These are phyloP conservation scores for Mormyrus lacerda DNA, from an alignment of 2,113 vertebrate genomes.

Conservation along the genomic window DNA sequence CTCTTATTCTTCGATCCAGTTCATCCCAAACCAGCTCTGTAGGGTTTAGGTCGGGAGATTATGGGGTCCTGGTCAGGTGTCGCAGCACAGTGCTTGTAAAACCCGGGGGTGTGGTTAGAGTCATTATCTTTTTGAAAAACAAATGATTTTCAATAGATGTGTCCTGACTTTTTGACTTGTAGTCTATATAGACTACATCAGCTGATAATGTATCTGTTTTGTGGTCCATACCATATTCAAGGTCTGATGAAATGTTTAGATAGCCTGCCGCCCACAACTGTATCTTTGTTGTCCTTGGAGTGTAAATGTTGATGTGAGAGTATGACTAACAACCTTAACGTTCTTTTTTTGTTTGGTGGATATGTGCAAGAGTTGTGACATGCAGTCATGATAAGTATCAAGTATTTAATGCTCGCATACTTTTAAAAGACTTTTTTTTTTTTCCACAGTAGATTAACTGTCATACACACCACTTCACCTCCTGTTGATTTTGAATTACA, in stretches of 20 bases:
- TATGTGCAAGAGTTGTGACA: neutral
- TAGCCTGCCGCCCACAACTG: neutral
- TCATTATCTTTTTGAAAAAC: neutral
- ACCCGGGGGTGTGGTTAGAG: neutral
- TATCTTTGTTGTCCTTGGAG: neutral
- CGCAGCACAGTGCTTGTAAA: neutral
- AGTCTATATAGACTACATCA: neutral
- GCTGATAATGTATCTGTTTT: neutral
- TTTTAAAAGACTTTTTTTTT: neutral
- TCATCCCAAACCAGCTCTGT: neutral
- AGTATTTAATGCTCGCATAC: neutral
- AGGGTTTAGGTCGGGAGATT: neutral
- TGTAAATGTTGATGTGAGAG: neutral
- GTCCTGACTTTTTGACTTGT: neutral
- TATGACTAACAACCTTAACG: neutral
- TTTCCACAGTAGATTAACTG: neutral
- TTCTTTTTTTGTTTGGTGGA: neutral
- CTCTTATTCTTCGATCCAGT: neutral
- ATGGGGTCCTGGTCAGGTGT: neutral
- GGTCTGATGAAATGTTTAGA: neutral
- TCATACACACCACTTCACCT: neutral
- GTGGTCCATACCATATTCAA: neutral
- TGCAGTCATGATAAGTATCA: neutral
- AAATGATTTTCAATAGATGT: neutral
- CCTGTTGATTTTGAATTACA: neutral